Evolutionary conservation across 2,888 invertebrate species (phyloP), one percentile per base, ranked within the genome.

Genomic region (Drosophila ezoana): DNA sequence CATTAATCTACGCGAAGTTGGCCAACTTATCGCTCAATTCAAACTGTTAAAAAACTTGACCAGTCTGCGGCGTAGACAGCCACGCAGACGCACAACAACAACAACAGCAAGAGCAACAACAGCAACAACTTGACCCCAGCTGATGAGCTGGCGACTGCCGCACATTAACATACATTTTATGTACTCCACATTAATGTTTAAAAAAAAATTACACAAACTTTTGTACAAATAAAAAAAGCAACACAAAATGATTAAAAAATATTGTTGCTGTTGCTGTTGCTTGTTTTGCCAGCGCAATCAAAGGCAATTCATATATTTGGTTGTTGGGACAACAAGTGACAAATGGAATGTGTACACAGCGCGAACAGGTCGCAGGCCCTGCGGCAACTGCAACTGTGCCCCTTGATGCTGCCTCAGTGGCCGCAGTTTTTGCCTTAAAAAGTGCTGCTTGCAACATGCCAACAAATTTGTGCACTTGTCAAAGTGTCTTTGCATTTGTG

Each of bases 101-200:
- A 45, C 35, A 44, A 11, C 38, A 28, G 16, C 51, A 49, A 20
- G 13, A 13, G 0, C 48, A 41, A 20, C 48, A 40, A 37, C 35
- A 60, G 49, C 41, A 47, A 61, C 43, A 59, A 65, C 47, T 71
- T 75, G 76, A 79, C 79, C 76, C 76, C 45, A 56, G 35, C 61
- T 77, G 54, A 47, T 62, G 81, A 77, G 81, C 63, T 80, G 44
- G 47, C 65, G 32, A 62, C 58, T 58, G 48, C 37, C 32, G 38
- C 44, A 56, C 82, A 79, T 79, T 79, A 79, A 79, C 82, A 79
- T 71, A 81, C 68, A 75, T 72, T 79, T 62, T 9, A 38, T 47
- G 72, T 72, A 71, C 72, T 72, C 41, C 52, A 70, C 58, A 57
- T 72, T 72, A 78, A 78, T 73, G 74, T 61, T n/a, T n/a, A n/a